phyloP scores from a whole-genome alignment of 2,797 vertebrate genomes.

The Gambusia yucatana region DNA sequence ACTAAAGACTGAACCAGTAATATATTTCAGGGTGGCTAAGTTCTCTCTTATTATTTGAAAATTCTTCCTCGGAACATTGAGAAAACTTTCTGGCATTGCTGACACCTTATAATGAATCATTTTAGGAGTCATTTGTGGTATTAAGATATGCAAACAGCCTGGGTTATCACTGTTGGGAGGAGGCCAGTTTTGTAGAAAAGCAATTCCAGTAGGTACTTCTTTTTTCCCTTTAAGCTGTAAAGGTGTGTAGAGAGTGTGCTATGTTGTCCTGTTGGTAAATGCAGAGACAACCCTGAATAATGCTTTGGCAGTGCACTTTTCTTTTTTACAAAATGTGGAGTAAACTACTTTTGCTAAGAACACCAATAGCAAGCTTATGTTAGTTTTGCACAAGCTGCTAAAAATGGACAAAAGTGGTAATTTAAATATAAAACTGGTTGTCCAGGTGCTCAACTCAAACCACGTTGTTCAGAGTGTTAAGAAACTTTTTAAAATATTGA shows the following conservation, averaged over 20 bases:
- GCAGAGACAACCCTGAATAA: background rate
- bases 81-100: background rate
- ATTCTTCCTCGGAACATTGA: background rate
- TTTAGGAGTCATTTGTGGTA: slow-evolving; percentile 1
- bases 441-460: too few relatives aligned
- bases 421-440: background rate
- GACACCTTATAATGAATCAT: background rate
- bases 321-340: background rate
- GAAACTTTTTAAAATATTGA: too few relatives aligned
- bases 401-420: background rate
- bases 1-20: background rate
- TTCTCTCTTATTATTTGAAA: background rate
- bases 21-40: background rate
- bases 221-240: background rate
- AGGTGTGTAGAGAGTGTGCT: background rate
- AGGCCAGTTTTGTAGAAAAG: background rate
- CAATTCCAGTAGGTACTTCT: background rate
- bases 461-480: too few relatives aligned
- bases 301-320: background rate
- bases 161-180: background rate
- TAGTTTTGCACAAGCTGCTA: background rate
- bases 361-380: background rate
- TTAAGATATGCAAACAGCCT: background rate
- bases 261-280: background rate
- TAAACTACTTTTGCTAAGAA: background rate